phyloP scores from a whole-genome alignment of 1,140 invertebrate species.

The Drosophila sucinea region DNA sequence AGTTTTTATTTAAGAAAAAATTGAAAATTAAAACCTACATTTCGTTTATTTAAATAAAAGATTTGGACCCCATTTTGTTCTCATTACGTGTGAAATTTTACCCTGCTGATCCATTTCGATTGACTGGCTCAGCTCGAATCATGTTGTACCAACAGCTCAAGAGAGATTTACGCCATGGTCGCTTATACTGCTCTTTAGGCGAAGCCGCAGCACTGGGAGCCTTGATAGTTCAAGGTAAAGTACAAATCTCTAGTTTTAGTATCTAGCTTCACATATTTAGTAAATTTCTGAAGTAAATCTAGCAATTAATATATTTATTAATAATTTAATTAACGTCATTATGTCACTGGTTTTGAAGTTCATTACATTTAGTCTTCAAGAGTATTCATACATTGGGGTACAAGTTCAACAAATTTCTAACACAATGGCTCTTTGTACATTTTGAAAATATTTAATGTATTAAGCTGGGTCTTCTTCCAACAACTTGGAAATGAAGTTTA shows the following conservation, averaged over 20 bases:
- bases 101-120: constrained; percentile 92
- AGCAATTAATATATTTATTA: too few relatives aligned
- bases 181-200: constrained; percentile 94
- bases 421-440: too few relatives aligned
- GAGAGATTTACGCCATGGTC: constrained; percentile 96
- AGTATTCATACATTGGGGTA: too few relatives aligned
- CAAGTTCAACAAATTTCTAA: too few relatives aligned
- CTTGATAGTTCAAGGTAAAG: constrained; percentile 95
- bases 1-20: constrained; percentile 51
- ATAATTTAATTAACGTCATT: too few relatives aligned
- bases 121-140: constrained; percentile 74
- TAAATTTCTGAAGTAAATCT: too few relatives aligned
- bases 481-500: too few relatives aligned
- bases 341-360: too few relatives aligned
- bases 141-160: constrained; percentile 94
- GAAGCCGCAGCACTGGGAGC: constrained; percentile 96
- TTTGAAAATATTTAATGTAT: too few relatives aligned
- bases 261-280: too few relatives aligned
- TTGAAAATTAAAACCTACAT: background rate
- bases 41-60: constrained; percentile 83
- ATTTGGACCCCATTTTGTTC: constrained; percentile 93
- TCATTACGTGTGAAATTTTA: constrained; percentile 98
- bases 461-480: too few relatives aligned
- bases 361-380: too few relatives aligned
- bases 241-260: background rate